Evolutionary conservation across 2,113 vertebrate genomes (phyloP).

Genomic region (Takifugu flavidus): DNA sequence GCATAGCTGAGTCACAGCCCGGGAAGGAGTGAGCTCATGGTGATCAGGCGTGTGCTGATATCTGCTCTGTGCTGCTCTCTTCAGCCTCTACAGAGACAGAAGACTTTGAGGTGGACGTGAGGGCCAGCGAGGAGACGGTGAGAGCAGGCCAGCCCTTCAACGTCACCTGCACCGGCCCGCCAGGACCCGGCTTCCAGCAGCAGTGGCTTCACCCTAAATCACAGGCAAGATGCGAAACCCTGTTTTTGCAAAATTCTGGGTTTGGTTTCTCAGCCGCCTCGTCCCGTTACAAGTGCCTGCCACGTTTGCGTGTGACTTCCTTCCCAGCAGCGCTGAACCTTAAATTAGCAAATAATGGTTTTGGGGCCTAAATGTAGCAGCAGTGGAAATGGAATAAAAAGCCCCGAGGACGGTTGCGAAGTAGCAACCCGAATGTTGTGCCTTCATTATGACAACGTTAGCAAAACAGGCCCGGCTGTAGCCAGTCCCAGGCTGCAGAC

Average conservation of each 20-base stretch:
- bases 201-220: slow-evolving; percentile 89
- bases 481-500: slow-evolving; percentile 3
- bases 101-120: slow-evolving; percentile 82
- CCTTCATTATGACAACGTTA: slow-evolving; percentile 35
- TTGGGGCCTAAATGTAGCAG: slow-evolving; percentile 34
- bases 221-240: slow-evolving; percentile 70
- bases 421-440: slow-evolving; percentile 21
- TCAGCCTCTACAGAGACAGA: slow-evolving; percentile 56
- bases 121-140: slow-evolving; percentile 79
- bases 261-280: neutral
- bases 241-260: slow-evolving; percentile 7
- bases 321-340: slow-evolving; percentile 35
- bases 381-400: slow-evolving; percentile 41
- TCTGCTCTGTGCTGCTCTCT: slow-evolving; percentile 22
- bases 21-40: slow-evolving; percentile 31
- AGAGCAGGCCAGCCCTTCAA: slow-evolving; percentile 82
- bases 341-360: slow-evolving; percentile 55
- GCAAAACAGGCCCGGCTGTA: slow-evolving; percentile 15
- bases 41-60: slow-evolving; percentile 27
- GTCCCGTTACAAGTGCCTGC: slow-evolving; percentile 12
- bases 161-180: slow-evolving; percentile 82
- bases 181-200: slow-evolving; percentile 79
- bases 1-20: slow-evolving; percentile 14
- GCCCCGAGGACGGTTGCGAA: slow-evolving; percentile 19
- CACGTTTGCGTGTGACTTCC: slow-evolving; percentile 41